phyloP scores from a whole-genome alignment of 2,888 invertebrate species.

The Amblyjoppa proteus region DNA sequence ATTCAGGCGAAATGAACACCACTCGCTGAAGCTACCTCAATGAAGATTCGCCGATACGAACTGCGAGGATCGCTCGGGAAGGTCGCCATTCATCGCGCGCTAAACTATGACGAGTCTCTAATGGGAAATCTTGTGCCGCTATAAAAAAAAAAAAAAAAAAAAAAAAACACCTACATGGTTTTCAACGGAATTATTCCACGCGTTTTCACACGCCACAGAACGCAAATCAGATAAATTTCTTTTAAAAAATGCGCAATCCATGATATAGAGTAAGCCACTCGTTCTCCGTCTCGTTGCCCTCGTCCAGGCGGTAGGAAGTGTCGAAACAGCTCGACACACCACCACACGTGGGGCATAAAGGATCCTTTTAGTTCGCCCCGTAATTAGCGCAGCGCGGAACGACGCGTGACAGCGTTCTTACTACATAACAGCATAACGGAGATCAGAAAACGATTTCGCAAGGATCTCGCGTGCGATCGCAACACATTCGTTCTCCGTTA shows the following conservation, averaged over 20 bases:
- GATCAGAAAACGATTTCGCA: constrained; percentile 42
- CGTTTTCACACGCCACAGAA: neutral
- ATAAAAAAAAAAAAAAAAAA: too few species aligned
- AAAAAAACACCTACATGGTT: neutral
- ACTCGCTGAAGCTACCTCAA: too few species aligned
- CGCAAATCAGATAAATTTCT: neutral
- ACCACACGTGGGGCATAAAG: neutral
- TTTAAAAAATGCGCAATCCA: too few species aligned
- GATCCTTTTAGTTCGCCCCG: constrained; percentile 65
- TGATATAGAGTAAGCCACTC: too few species aligned
- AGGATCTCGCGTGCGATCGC: constrained; percentile 30
- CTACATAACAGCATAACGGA: neutral
- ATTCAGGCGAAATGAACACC: too few species aligned
- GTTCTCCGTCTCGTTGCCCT: constrained; percentile 46
- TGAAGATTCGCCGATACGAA: neutral
- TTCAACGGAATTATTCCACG: constrained; percentile 9
- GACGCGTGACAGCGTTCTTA: neutral
- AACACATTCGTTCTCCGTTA: constrained; percentile 7
- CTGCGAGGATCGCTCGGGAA: neutral
- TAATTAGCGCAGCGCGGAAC: constrained; percentile 68
- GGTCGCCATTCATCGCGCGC: too few species aligned
- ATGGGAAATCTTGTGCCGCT: too few species aligned
- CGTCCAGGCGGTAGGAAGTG: constrained; percentile 72
- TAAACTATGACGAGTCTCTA: too few species aligned
- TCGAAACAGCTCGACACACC: constrained; percentile 66